Conservation (phyloP, 2,888 invertebrate species). For the Micoletzkya japonica region DNA sequence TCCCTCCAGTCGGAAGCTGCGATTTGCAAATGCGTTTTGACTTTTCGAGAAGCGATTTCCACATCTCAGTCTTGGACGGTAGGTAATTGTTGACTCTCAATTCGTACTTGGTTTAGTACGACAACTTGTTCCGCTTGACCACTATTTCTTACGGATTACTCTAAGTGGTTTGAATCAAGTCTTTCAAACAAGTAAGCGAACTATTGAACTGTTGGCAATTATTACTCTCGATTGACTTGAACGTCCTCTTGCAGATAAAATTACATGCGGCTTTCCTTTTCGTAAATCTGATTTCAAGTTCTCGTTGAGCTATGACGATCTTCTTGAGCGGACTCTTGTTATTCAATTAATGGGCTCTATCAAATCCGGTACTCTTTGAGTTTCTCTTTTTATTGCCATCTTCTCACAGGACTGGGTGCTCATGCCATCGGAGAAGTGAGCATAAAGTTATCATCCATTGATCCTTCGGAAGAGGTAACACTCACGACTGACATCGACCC, state of each 20-base stretch:
- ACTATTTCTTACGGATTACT: conserved; percentile 13
- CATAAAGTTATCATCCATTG: conserved; percentile 22
- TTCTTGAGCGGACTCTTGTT: conserved; percentile 24
- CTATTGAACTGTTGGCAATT: neutral
- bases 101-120: conserved; percentile 14
- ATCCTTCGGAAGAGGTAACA: conserved; percentile 29
- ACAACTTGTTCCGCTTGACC: neutral
- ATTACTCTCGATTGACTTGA: neutral
- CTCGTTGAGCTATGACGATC: conserved; percentile 30
- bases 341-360: conserved; percentile 20
- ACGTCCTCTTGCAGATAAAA: neutral
- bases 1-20: conserved; percentile 9
- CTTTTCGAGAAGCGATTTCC: conserved; percentile 25
- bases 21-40: conserved; percentile 26
- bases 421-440: conserved; percentile 18
- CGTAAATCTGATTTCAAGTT: conserved; percentile 32
- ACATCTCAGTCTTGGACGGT: conserved; percentile 24
- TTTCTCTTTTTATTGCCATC: neutral
- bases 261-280: conserved; percentile 13
- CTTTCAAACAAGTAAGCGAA: conserved; percentile 7
- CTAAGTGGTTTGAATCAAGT: neutral
- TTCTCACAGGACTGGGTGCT: conserved; percentile 14
- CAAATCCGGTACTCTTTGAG: conserved; percentile 16
- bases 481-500: conserved; percentile 29
- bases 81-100: too few species aligned